These are phyloP conservation scores for Drosophila bocqueti DNA, from an alignment of 1,140 invertebrate species.

Conservation along the genomic window DNA sequence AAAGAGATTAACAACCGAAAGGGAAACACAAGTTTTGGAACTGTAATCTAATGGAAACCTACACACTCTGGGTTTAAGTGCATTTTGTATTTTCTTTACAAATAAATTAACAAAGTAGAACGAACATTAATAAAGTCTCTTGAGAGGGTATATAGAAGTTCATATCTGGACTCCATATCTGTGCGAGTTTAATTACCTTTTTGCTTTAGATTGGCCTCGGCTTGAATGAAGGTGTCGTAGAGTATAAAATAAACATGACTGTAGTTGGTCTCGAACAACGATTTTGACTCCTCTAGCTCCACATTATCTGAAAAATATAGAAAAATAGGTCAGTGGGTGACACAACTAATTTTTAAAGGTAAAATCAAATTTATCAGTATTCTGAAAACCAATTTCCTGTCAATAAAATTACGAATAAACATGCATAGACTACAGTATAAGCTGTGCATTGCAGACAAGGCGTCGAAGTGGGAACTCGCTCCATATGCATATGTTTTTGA, in stretches of 20 bases:
- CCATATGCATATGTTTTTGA: too few relatives aligned
- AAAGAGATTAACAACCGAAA: neutral
- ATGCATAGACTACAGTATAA: too few relatives aligned
- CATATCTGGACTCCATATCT: neutral
- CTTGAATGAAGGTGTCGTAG: slow-evolving; percentile 96
- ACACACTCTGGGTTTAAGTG: neutral
- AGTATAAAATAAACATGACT: slow-evolving; percentile 98
- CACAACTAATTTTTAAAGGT: neutral
- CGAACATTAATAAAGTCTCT: neutral
- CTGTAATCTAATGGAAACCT: neutral
- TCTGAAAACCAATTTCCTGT: neutral
- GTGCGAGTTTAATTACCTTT: slow-evolving; percentile 90
- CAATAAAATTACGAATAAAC: neutral
- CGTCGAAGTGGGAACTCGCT: neutral
- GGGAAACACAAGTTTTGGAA: neutral
- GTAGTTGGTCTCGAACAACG: slow-evolving; percentile 96
- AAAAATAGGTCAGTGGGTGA: slow-evolving; percentile 10
- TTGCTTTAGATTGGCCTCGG: slow-evolving; percentile 95
- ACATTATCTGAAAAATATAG: slow-evolving; percentile 91
- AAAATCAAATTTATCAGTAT: slow-evolving; percentile 5
- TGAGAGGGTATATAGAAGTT: neutral
- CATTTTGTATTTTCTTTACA: neutral
- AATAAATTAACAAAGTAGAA: slow-evolving; percentile 1
- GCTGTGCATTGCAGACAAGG: neutral
- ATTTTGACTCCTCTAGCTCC: slow-evolving; percentile 94